Evolutionary conservation across 30 jellyfish, hydroid and myxozoan genomes (phyloP).

Genomic region (Aurelia aurita): DNA sequence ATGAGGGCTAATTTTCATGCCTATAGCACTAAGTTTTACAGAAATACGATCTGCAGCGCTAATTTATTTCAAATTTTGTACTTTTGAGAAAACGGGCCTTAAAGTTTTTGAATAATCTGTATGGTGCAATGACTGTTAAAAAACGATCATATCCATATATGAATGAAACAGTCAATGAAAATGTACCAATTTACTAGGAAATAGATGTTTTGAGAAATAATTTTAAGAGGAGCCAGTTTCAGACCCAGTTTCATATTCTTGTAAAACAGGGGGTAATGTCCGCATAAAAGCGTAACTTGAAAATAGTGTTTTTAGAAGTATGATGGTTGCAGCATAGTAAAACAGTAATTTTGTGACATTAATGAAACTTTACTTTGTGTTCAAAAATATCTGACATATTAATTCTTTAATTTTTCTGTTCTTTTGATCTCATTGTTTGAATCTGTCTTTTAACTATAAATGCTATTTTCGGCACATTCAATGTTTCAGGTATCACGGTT

Average conservation of each 20-base stretch:
- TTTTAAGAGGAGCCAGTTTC: neutral
- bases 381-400: too few relatives aligned
- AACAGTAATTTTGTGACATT: neutral
- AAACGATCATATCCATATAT: neutral
- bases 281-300: neutral
- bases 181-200: neutral
- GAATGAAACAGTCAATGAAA: neutral
- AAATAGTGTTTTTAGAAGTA: neutral
- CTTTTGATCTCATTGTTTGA: neutral
- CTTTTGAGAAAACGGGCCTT: neutral
- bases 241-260: neutral
- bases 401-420: neutral
- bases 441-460: conserved; percentile 2
- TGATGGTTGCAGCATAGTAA: neutral
- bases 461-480: neutral
- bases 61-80: neutral
- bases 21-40: neutral
- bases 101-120: neutral
- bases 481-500: neutral
- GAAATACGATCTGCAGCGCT: neutral
- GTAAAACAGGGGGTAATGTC: neutral
- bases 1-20: neutral
- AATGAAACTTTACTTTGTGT: neutral
- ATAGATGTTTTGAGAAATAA: neutral
- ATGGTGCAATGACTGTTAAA: neutral